Evolutionary conservation across 2,888 invertebrate species (phyloP).

Genomic region (Didymodactylos carnosus): DNA sequence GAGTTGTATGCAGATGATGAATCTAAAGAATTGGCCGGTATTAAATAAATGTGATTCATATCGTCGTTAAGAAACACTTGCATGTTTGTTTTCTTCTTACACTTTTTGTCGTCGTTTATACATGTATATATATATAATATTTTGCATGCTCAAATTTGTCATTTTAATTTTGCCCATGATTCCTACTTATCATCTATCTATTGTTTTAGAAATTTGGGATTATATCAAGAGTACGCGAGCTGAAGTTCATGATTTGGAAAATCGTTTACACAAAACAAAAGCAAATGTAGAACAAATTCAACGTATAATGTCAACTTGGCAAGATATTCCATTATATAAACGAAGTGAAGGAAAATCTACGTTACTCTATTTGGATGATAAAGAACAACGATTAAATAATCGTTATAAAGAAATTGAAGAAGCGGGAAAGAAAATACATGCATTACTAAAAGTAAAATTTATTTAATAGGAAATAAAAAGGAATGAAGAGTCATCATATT

Average conservation of each 20-base stretch:
- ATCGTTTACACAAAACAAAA: slow-evolving; percentile 59
- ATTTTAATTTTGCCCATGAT: no score
- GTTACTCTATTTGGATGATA: slow-evolving; percentile 59
- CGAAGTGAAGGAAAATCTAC: slow-evolving; percentile 64
- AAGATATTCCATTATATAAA: slow-evolving; percentile 60
- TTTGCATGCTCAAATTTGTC: no score
- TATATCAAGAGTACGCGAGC: slow-evolving; percentile 58
- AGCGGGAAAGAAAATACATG: slow-evolving; percentile 52
- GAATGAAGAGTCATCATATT: no score
- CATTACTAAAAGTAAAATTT: slow-evolving; percentile 39
- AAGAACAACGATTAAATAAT: slow-evolving; percentile 52
- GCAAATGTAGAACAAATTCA: slow-evolving; percentile 60
- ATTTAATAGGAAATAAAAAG: not conserved
- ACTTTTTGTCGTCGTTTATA: no score
- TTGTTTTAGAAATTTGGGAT: slow-evolving; percentile 49
- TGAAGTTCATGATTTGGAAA: slow-evolving; percentile 57
- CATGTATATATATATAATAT: no score
- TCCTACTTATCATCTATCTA: not conserved
- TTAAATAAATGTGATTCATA: no score
- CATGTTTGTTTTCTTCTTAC: no score
- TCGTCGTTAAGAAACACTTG: no score
- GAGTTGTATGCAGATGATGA: no score
- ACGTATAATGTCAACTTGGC: slow-evolving; percentile 60
- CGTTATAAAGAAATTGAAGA: slow-evolving; percentile 54
- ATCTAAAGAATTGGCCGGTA: no score